phyloP scores from a whole-genome alignment of 2,113 vertebrate genomes.

The Perognathus longimembris region DNA sequence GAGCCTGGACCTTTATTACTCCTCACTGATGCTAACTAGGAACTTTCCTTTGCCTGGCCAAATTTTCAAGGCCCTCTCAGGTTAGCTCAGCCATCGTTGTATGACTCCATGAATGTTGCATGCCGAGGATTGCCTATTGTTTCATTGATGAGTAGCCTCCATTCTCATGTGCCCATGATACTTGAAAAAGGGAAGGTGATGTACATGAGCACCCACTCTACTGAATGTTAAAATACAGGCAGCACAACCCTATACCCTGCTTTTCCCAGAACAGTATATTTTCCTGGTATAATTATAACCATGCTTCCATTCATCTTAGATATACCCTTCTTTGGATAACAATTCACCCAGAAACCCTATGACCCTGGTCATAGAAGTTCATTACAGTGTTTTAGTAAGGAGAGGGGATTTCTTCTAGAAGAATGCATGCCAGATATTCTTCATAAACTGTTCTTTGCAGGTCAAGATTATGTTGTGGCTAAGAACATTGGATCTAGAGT shows the following conservation, averaged over 20 bases:
- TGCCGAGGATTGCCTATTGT: rapidly evolving
- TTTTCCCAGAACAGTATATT: not conserved
- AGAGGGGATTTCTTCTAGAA: not conserved
- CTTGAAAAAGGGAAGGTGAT: rapidly evolving
- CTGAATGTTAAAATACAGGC: not conserved
- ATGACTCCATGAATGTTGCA: not conserved
- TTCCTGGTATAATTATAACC: not conserved
- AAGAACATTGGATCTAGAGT: not conserved
- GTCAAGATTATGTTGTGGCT: not conserved
- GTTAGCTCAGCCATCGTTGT: not conserved
- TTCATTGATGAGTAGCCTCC: not conserved
- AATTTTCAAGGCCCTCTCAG: not conserved
- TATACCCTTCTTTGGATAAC: not conserved
- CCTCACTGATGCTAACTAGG: not conserved
- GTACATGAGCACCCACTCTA: not conserved
- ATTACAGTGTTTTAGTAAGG: not conserved
- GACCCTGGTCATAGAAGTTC: too few species aligned
- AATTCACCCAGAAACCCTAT: not conserved
- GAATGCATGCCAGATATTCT: not conserved
- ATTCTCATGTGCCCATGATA: not conserved
- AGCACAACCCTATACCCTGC: not conserved
- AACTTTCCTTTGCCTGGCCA: not conserved
- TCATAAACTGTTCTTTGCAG: not conserved
- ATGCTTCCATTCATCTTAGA: not conserved
- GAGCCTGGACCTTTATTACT: not conserved